A percentile compares a stretch with the other conserved stretches of the same genome.
Evolutionary conservation across 1,140 invertebrate genomes (phyloP).

Genomic region (Diachasma alloeum): DNA sequence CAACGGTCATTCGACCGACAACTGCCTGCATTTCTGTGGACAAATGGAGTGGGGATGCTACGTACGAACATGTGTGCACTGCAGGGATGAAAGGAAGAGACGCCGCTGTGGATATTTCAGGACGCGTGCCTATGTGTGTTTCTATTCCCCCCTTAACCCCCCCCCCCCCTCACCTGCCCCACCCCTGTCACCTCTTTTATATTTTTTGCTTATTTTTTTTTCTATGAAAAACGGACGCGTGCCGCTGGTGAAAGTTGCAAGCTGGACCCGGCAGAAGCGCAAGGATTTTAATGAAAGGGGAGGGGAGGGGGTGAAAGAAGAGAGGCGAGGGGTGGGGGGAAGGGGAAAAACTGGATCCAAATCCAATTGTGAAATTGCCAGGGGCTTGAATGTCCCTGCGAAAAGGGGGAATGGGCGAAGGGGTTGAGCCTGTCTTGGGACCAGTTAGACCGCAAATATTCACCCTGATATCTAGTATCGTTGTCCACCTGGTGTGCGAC

Average conservation of each 20-base stretch:
- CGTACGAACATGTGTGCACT: slow-evolving; percentile 23
- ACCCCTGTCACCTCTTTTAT: slow-evolving; percentile 13
- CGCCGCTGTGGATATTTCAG: not conserved
- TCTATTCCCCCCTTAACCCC: slow-evolving; percentile 14
- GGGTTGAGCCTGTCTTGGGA: not conserved
- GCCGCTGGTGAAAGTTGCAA: slow-evolving; percentile 52
- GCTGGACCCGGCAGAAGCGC: slow-evolving; percentile 32
- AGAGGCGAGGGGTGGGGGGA: too few species aligned
- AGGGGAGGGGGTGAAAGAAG: slow-evolving; percentile 18
- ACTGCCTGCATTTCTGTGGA: slow-evolving; percentile 8
- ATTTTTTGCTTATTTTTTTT: not conserved
- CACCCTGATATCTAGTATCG: not conserved
- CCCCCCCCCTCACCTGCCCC: not conserved
- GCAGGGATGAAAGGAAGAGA: slow-evolving; percentile 22
- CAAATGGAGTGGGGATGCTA: slow-evolving; percentile 8
- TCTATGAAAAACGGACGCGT: slow-evolving; percentile 49
- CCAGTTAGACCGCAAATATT: not conserved
- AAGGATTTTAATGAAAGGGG: slow-evolving; percentile 10
- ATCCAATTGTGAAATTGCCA: slow-evolving; percentile 4
- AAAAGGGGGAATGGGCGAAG: not conserved
- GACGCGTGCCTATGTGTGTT: slow-evolving; percentile 21
- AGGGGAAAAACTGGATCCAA: slow-evolving; percentile 34
- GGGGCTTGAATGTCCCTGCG: slow-evolving; percentile 24
- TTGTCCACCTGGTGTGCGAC: not conserved
- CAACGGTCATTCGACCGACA: slow-evolving; percentile 29